Evolutionary conservation across 1,140 invertebrate species (phyloP), one percentile per base, ranked within the genome.

Genomic region (Ladona fulva): DNA sequence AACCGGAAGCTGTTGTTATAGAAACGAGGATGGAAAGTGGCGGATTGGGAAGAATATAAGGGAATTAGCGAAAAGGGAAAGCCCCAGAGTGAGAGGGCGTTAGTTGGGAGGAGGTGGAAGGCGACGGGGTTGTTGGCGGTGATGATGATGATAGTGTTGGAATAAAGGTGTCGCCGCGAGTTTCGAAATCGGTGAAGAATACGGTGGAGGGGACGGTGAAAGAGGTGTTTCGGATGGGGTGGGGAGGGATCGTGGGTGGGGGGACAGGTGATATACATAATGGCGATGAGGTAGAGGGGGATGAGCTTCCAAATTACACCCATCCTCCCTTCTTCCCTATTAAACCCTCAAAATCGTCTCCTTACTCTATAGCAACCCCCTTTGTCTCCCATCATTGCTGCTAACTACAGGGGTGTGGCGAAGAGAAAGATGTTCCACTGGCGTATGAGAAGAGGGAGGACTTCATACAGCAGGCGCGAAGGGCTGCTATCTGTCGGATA

Each of bases 231-330:
- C 19, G 44, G 44, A 52, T 10, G 44, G 10, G 52, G 52, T 66
- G 52, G 52, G 52, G 29, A 37, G 29, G 29, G 29, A 37, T 37
- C 29, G 29, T 1, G 52, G n/a, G 52, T 66, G 52, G 52, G 52
- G 52, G 52, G 52, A 66, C 52, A 66, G 52, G 52, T 66, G 52
- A 66, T 66, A 66, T 66, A 66, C 52, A 66, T 66, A 66, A 66
- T 66, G 52, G 52, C 1, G 3, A 12, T 12, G 44, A 52, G 44
- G 44, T 52, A 19, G 52, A 66, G 12, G n/a, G 52, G 52, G 52
- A 66, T 66, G 52, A 19, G 52, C 52, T 3, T 12, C 52, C n/a
- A 66, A 66, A 66, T 66, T 66, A 66, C 52, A 66, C 52, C 52
- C 14, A 52, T 52, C 44, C 44, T 19, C 19, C 44, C 52, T 16